Conservation (phyloP, 1,140 invertebrate species). For the Bilobella aurantiaca region DNA sequence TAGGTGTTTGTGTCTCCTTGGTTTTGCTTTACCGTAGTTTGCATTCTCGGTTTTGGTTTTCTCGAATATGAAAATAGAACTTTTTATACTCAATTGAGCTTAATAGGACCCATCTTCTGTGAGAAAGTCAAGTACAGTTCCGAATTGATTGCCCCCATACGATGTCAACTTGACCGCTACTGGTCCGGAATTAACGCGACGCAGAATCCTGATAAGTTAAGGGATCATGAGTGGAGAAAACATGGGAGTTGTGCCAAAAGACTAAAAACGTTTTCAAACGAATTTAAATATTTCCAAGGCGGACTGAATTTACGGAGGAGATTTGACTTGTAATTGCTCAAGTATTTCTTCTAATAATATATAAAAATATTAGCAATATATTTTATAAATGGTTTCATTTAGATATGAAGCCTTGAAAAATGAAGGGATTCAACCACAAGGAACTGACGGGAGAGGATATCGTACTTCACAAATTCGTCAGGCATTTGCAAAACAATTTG, state of each 20-base stretch:
- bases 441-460: too few relatives aligned
- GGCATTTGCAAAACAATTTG: too few relatives aligned
- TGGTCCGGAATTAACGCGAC: slow-evolving; percentile 32
- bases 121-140: slow-evolving; percentile 28
- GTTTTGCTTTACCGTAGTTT: too few relatives aligned
- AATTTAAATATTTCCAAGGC: slow-evolving; percentile 27
- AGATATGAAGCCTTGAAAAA: too few relatives aligned
- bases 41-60: too few relatives aligned
- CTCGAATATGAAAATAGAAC: too few relatives aligned
- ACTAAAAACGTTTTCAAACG: slow-evolving; percentile 14
- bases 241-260: slow-evolving; percentile 31
- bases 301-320: slow-evolving; percentile 22
- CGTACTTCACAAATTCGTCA: too few relatives aligned
- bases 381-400: too few relatives aligned
- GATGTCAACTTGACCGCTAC: slow-evolving; percentile 14
- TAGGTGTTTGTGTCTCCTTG: too few relatives aligned
- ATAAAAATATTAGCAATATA: too few relatives aligned
- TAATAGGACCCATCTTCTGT: slow-evolving; percentile 28
- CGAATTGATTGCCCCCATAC: slow-evolving; percentile 15
- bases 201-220: slow-evolving; percentile 23
- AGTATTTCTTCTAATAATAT: too few relatives aligned
- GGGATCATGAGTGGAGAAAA: slow-evolving; percentile 32
- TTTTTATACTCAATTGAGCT: slow-evolving; percentile 18
- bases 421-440: too few relatives aligned
- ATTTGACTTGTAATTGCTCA: slow-evolving; percentile 34